Conservation (phyloP, 2,888 invertebrate species). For the Dromius quadrimaculatus region DNA sequence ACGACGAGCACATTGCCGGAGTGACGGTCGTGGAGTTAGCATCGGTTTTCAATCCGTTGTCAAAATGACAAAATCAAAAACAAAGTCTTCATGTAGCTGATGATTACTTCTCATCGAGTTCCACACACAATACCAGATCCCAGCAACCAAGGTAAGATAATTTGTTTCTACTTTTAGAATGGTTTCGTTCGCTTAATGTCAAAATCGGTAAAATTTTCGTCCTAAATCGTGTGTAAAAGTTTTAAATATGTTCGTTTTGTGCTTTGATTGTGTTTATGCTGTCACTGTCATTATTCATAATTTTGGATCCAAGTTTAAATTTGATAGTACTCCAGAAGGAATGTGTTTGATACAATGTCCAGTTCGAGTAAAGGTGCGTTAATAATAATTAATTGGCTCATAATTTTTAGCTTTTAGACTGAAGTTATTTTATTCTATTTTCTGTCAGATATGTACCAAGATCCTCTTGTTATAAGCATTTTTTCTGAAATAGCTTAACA, state of each 20-base stretch:
- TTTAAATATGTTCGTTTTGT: not conserved
- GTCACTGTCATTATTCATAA: too few species aligned
- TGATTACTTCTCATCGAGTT: not conserved
- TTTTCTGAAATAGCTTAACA: too few species aligned
- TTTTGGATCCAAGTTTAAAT: too few species aligned
- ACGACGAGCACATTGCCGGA: conserved; percentile 36
- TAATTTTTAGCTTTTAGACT: too few species aligned
- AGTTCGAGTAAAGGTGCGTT: too few species aligned
- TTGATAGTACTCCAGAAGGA: too few species aligned
- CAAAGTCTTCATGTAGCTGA: conserved; percentile 20
- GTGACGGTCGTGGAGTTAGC: not conserved
- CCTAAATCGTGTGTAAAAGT: not conserved
- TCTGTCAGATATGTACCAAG: too few species aligned
- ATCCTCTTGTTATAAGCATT: too few species aligned
- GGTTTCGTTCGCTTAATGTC: not conserved
- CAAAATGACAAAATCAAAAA: conserved; percentile 9
- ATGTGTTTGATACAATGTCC: too few species aligned
- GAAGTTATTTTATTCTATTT: too few species aligned
- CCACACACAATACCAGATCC: conserved; percentile 6
- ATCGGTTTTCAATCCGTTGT: not conserved
- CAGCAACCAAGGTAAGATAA: conserved; percentile 20
- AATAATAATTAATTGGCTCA: too few species aligned
- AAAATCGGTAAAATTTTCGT: not conserved
- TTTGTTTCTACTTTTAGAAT: conserved; percentile 13
- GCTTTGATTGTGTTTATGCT: too few species aligned